A percentile compares a stretch with the other conserved stretches of the same genome.
Evolutionary conservation across 1,140 invertebrate genomes (phyloP).

Genomic region (Bombus consobrinus): DNA sequence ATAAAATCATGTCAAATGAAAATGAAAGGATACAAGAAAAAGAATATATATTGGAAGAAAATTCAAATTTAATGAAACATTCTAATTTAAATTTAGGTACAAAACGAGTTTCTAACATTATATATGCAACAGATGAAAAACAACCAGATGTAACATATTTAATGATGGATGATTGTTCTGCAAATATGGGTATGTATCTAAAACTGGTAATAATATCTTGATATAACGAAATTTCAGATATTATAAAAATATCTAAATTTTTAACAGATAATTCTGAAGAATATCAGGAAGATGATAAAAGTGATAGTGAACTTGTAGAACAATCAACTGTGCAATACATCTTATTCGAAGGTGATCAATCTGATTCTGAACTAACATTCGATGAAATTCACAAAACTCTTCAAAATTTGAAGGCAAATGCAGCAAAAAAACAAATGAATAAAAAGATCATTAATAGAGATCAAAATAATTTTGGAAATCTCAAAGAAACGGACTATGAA

Average conservation of each 20-base stretch:
- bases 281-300: conserved; percentile 54
- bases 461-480: not conserved
- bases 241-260: conserved; percentile 14
- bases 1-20: conserved; percentile 2
- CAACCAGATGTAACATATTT: conserved; percentile 59
- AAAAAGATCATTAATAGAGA: conserved; percentile 6
- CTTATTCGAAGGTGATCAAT: conserved; percentile 74
- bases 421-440: conserved; percentile 1
- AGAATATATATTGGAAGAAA: conserved; percentile 4
- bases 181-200: conserved; percentile 57
- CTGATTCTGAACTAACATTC: conserved; percentile 79
- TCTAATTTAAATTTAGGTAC: conserved; percentile 11
- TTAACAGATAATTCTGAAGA: conserved; percentile 37
- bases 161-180: conserved; percentile 60
- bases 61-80: conserved; percentile 7
- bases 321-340: conserved; percentile 80
- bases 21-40: conserved; percentile 7
- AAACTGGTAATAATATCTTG: not conserved
- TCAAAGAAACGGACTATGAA: conserved; percentile 1
- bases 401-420: conserved; percentile 59
- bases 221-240: not conserved
- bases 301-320: conserved; percentile 72
- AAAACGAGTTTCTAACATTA: conserved; percentile 38
- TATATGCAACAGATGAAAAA: conserved; percentile 44
- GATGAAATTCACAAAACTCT: conserved; percentile 77